These are phyloP conservation scores for Harpegnathos saltator DNA, from an alignment of 1,140 invertebrate genomes.

Conservation along the genomic window DNA sequence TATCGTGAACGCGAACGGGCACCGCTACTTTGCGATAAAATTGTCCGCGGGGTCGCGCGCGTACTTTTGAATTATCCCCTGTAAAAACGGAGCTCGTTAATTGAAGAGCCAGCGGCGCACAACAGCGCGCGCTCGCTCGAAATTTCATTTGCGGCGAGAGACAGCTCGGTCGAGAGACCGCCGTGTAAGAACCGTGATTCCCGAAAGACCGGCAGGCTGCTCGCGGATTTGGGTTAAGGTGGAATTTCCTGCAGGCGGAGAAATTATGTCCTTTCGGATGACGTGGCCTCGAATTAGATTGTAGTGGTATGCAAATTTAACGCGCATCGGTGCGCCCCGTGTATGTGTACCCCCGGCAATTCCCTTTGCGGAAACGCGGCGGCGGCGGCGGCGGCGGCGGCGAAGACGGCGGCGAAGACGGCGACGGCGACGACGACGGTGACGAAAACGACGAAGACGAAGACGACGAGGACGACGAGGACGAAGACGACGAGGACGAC, in stretches of 20 bases:
- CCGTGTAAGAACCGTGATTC: neutral
- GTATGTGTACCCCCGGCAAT: neutral
- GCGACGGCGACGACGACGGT: too few species aligned
- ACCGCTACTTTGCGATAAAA: slow-evolving; percentile 38
- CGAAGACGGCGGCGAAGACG: too few species aligned
- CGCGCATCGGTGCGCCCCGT: neutral
- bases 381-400: too few species aligned
- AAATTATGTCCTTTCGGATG: slow-evolving; percentile 2
- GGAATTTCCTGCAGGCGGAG: slow-evolving; percentile 14
- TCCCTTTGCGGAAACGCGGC: neutral
- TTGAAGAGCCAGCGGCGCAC: neutral
- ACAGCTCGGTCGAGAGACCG: neutral
- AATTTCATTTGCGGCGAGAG: slow-evolving; percentile 14
- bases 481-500: too few species aligned
- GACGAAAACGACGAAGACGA: too few species aligned
- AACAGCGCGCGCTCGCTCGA: neutral
- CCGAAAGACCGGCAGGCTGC: neutral
- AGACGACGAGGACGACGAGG: too few species aligned
- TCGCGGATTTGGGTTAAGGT: slow-evolving; percentile 10
- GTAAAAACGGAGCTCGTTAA: slow-evolving; percentile 21
- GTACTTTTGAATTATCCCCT: slow-evolving; percentile 19
- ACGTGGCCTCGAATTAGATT: slow-evolving; percentile 12
- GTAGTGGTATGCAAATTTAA: slow-evolving; percentile 34
- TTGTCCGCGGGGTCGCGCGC: slow-evolving; percentile 22
- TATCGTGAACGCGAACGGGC: slow-evolving; percentile 25